phyloP scores from a whole-genome alignment of 2,113 vertebrate species.

The Mustela nigripes region DNA sequence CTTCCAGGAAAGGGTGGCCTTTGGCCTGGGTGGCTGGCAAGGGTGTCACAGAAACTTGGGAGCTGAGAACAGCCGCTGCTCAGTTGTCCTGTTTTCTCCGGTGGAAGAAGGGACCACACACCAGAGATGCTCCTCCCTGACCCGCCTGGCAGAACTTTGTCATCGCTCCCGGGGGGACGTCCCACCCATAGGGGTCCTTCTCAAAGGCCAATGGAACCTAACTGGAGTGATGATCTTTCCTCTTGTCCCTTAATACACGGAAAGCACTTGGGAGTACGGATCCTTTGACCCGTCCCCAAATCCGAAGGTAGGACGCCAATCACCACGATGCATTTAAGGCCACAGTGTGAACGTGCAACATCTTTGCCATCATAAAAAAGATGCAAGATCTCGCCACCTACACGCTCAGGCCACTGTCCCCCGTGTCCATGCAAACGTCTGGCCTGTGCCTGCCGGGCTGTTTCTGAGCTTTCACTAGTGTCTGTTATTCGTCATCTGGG shows the following conservation, averaged over 20 bases:
- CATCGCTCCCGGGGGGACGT: background rate
- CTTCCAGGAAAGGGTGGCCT: slow-evolving; percentile 57
- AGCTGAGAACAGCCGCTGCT: background rate
- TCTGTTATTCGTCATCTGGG: background rate
- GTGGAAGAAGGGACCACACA: background rate
- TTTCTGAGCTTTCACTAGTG: background rate
- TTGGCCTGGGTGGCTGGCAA: slow-evolving; percentile 48
- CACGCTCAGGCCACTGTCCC: fast-evolving
- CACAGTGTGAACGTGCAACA: fast-evolving
- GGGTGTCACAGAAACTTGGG: slow-evolving; percentile 3
- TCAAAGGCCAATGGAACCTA: background rate
- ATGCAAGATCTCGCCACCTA: fast-evolving
- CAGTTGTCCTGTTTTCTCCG: background rate
- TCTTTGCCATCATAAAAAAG: fast-evolving
- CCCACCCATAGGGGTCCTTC: background rate
- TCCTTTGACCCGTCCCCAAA: background rate
- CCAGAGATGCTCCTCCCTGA: fast-evolving
- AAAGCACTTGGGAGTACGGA: background rate
- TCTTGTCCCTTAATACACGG: too few species aligned
- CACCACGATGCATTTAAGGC: background rate
- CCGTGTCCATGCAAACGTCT: background rate
- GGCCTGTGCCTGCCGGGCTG: background rate
- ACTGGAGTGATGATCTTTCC: too few species aligned
- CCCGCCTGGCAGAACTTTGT: fast-evolving
- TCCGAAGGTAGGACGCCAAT: fast-evolving